Conservation (phyloP, 2,888 invertebrate genomes). For the Idaea dimidiata region DNA sequence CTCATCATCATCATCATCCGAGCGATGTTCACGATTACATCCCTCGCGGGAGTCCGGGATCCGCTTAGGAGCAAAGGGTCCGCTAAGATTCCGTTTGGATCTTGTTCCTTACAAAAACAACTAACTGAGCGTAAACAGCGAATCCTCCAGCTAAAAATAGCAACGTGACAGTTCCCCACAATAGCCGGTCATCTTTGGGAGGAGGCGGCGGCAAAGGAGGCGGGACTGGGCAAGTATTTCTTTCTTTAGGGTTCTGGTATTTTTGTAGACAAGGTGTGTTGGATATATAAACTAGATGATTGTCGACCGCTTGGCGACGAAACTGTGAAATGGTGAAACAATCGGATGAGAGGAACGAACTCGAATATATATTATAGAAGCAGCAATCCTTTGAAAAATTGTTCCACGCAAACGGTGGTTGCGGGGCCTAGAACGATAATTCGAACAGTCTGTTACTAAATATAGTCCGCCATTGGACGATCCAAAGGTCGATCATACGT, state of each 20-base stretch:
- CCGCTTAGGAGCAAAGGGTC: too few relatives aligned
- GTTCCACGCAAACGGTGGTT: too few relatives aligned
- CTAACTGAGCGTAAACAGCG: constrained; percentile 58
- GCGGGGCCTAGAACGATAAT: too few relatives aligned
- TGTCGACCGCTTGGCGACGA: constrained; percentile 32
- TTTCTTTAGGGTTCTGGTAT: constrained; percentile 34
- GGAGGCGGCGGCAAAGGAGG: constrained; percentile 48
- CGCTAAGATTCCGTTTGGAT: too few relatives aligned
- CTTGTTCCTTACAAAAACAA: constrained; percentile 4
- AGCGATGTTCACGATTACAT: too few relatives aligned
- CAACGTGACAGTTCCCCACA: constrained; percentile 54
- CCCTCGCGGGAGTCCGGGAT: too few relatives aligned
- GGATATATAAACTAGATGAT: constrained; percentile 34
- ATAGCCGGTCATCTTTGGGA: constrained; percentile 48
- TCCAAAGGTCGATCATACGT: too few relatives aligned
- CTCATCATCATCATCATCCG: too few relatives aligned
- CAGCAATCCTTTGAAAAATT: too few relatives aligned
- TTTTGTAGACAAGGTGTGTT: constrained; percentile 28
- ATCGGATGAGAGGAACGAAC: background rate
- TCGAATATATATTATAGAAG: too few relatives aligned
- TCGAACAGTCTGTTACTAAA: too few relatives aligned
- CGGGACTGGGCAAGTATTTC: constrained; percentile 44
- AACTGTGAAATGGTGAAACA: constrained; percentile 20
- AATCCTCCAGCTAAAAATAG: constrained; percentile 48
- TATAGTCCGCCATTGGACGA: too few relatives aligned